phyloP scores from a whole-genome alignment of 2,797 vertebrate species.

The Melanotaenia nigrans region DNA sequence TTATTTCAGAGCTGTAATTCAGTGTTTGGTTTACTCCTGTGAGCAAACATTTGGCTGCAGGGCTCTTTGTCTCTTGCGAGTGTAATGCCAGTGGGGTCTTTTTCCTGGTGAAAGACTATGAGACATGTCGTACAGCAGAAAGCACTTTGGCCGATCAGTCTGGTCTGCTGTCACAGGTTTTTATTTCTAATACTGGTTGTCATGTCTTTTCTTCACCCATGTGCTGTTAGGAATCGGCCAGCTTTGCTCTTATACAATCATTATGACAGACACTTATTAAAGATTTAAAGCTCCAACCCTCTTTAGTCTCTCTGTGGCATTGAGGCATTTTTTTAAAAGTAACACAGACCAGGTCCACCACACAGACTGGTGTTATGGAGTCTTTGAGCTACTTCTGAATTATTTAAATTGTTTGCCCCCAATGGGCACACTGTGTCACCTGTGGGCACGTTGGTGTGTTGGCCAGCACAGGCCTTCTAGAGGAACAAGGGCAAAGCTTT shows the following conservation, averaged over 20 bases:
- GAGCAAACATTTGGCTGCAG: background rate
- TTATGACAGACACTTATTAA: slow-evolving; percentile 48
- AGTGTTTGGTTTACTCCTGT: slow-evolving; percentile 8
- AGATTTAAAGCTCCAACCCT: slow-evolving; percentile 37
- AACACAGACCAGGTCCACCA: background rate
- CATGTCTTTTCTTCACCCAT: background rate
- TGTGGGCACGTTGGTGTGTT: background rate
- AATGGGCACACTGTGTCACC: slow-evolving; percentile 35
- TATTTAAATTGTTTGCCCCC: slow-evolving; percentile 58
- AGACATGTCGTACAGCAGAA: slow-evolving; percentile 32
- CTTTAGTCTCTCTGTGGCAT: slow-evolving; percentile 9
- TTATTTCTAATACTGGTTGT: slow-evolving; percentile 4
- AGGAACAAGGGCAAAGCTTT: background rate
- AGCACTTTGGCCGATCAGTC: slow-evolving; percentile 41
- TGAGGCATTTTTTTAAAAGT: slow-evolving; percentile 10
- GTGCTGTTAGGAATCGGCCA: slow-evolving; percentile 2
- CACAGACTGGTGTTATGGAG: slow-evolving; percentile 21
- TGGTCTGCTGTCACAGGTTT: slow-evolving; percentile 14
- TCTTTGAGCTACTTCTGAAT: slow-evolving; percentile 55
- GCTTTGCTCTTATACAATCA: slow-evolving; percentile 14
- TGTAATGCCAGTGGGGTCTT: background rate
- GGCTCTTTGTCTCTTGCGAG: slow-evolving; percentile 9
- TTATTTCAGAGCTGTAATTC: slow-evolving; percentile 12
- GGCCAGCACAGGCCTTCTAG: background rate
- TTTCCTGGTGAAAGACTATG: slow-evolving; percentile 14